A percentile compares a stretch with the other conserved stretches of the same genome.
Conservation (phyloP, 2,113 vertebrate genomes). For the Hylia prasina region DNA sequence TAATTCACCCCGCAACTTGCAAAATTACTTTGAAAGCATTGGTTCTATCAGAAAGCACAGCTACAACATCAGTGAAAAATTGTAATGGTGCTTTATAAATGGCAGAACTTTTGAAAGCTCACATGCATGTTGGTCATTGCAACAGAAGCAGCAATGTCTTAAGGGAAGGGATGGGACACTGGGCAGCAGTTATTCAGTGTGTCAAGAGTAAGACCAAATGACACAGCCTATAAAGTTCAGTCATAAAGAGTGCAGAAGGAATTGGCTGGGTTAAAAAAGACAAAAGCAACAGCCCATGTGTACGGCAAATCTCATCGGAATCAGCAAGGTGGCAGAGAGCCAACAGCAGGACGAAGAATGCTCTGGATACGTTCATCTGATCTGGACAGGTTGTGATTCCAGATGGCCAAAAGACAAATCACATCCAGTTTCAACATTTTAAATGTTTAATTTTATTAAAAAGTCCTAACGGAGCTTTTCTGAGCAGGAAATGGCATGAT, state of each 20-base stretch:
- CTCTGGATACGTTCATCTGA: conserved; percentile 25
- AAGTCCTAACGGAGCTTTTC: conserved; percentile 20
- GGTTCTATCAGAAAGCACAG: background rate
- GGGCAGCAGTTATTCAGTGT: background rate
- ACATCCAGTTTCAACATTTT: conserved; percentile 32
- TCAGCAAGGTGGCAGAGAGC: background rate
- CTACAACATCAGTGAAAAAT: background rate
- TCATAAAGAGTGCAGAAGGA: background rate
- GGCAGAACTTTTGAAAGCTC: background rate
- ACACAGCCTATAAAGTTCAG: background rate
- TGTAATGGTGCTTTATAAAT: background rate
- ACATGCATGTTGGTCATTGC: fast-evolving
- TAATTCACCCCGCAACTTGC: background rate
- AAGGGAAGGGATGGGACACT: background rate
- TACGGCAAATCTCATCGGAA: background rate
- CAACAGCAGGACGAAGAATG: conserved; percentile 23
- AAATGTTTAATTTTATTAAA: conserved; percentile 60
- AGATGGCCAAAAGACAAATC: conserved; percentile 57
- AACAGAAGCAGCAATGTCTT: background rate
- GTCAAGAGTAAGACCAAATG: background rate
- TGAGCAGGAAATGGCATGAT: background rate
- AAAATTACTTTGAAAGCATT: background rate
- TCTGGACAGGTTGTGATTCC: conserved; percentile 64
- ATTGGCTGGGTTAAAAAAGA: background rate
- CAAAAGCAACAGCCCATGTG: background rate